Base-by-base conservation (phyloP, 2,113 vertebrate genomes). In the Illadopsis cleaveri region DNA sequence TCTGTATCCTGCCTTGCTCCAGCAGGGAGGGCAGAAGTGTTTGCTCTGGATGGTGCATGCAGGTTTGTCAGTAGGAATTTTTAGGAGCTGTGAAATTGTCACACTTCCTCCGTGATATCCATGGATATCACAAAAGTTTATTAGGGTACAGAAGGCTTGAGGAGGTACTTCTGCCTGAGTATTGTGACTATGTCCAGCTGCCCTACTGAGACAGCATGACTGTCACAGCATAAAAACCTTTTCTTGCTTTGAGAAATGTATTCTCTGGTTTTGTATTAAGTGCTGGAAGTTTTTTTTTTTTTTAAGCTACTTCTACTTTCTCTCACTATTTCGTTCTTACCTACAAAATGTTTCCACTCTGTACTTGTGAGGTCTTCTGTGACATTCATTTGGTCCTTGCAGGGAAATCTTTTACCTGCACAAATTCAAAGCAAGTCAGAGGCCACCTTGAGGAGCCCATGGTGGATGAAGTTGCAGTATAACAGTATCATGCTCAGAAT, bases 401-500 rank as follows among this genome's bases (percentile, higher is more conserved):
- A 83, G 80, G 42, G 44, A 45, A 93, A 87, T 85, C 7, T 91
- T 79, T 65, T 72, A 30, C 90, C 37, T 95, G 35, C 40, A 72
- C 21, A 91, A 81, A 93, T 65, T 79, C 57, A 76, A 92, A 94
- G 60, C 35, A 47, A 91, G 51, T 61, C 81, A 97, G 92, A 90
- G 75, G 94, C 90, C 80, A 82, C 75, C 94, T 93, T 95, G 83
- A 89, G 62, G 81, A 91, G 92, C 89, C 65, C 33, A 54, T 21
- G 31, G 89, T 89, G 69, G 82, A 86, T 93, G 83, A 95, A 95
- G 82, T 57, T 94, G 83, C 19, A 9, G 64, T 68, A 19, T 91
- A 94, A 79, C 31, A 86, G 30, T 94, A 79, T 96, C 92, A 89
- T 91, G 92, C 69, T 38, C 91, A 93, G 93, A 98, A 96, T 97